phyloP scores from a whole-genome alignment of 2,113 vertebrate species.

The Cyprinus carpio region DNA sequence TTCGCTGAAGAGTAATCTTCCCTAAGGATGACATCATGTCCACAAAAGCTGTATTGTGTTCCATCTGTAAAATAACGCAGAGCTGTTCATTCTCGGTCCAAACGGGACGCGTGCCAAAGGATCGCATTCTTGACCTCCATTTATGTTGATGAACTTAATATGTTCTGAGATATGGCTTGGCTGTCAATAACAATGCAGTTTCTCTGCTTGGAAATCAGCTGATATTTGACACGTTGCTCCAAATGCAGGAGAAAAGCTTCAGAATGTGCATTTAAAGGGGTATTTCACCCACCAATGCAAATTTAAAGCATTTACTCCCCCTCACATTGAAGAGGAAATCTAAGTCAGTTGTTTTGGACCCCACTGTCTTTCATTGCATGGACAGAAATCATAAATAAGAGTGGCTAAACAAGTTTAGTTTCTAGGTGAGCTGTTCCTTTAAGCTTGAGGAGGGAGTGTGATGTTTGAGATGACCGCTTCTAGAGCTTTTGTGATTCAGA shows the following conservation, averaged over 20 bases:
- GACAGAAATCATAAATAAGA: background rate
- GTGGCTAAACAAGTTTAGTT: no score
- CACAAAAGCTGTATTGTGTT: constrained; percentile 50
- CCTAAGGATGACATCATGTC: constrained; percentile 41
- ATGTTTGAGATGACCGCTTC: no score
- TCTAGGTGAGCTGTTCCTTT: background rate
- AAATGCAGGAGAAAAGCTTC: background rate
- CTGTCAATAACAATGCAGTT: background rate
- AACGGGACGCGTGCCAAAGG: background rate
- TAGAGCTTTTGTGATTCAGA: background rate
- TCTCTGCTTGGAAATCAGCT: background rate
- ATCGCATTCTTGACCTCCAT: background rate
- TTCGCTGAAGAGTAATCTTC: constrained; percentile 15
- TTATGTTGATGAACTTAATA: constrained; percentile 2
- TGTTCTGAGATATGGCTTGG: background rate
- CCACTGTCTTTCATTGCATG: background rate
- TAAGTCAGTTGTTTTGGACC: background rate
- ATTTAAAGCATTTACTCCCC: no score
- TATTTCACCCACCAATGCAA: background rate
- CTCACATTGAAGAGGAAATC: no score
- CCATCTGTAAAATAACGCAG: constrained; percentile 37
- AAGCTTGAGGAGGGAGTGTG: background rate
- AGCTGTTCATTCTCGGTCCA: background rate
- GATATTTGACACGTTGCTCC: background rate
- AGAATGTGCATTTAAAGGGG: background rate